Evolutionary conservation across 1,140 invertebrate genomes (phyloP), one percentile per base, ranked within the genome.

Genomic region (Bemisia tabaci): DNA sequence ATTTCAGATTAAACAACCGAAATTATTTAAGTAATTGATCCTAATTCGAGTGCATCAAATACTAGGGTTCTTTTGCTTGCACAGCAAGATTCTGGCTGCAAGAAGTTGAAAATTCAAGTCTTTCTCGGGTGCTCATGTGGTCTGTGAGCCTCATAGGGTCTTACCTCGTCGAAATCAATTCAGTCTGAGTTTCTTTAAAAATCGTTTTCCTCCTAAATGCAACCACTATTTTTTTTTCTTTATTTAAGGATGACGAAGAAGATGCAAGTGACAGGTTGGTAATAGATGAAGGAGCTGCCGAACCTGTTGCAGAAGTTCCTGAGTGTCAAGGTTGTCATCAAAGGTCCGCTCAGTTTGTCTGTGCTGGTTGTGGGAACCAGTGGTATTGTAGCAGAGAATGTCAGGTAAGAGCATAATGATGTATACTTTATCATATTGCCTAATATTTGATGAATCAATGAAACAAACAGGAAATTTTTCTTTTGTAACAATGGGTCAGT

Each of bases 331-430:
- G 90, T 48, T 93, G 91, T 75, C 82, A 87, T 59, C 82, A 85
- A 58, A 83, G 84, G 70, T 80, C 86, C 66, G 90, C 90, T 27
- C 87, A 89, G 75, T 92, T 91, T 74, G 87, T 92, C 24, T 94
- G 91, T 75, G 88, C 89, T 65, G 89, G 87, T 24, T 94, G 91
- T 75, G 86, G 85, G 64, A 91, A 90, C 78, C 90, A 92, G 78
- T 93, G 90, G 90, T 94, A 94, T 75, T 94, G 91, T 81, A 90
- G 87, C 74, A 79, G 88, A 64, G 88, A 91, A 71, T 94, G 91
- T 76, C 91, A 94, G 85, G 91, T 92, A 78, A 70, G 71, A 58
- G n/a, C n/a, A n/a, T n/a, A n/a, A n/a, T n/a, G n/a, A n/a, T n/a
- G 60, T 48, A 26, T 59, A 26, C 26, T 59, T 60, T 60, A 17